A percentile compares a stretch with the other conserved stretches of the same genome.
These are phyloP conservation scores for Cheirogaleus medius DNA, from an alignment of 2,113 vertebrate species.

Conservation along the genomic window DNA sequence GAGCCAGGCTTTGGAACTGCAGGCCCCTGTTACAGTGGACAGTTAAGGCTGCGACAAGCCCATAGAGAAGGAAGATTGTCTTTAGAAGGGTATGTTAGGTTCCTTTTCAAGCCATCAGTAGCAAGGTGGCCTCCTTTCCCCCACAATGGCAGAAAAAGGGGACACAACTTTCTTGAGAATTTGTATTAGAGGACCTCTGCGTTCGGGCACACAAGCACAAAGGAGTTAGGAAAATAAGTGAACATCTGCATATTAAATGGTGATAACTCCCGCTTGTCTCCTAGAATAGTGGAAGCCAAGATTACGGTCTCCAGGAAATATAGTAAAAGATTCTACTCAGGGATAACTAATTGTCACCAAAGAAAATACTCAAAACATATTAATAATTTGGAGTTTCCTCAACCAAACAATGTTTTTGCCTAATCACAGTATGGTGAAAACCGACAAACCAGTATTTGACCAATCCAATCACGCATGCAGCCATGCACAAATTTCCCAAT, in stretches of 20 bases:
- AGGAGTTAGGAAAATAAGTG: not conserved
- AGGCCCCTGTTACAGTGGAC: too few species aligned
- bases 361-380: not conserved
- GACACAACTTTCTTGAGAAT: not conserved
- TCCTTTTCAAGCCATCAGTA: not conserved
- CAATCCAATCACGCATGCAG: fast-evolving
- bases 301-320: fast-evolving
- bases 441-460: not conserved
- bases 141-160: not conserved
- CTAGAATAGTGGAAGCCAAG: fast-evolving
- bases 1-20: not conserved
- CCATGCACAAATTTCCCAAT: not conserved
- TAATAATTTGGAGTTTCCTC: not conserved
- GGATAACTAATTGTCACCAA: not conserved
- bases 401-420: not conserved
- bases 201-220: not conserved
- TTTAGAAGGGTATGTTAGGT: not conserved
- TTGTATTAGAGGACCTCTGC: not conserved
- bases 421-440: not conserved
- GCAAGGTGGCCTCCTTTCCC: fast-evolving
- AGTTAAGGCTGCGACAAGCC: too few species aligned
- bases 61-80: not conserved
- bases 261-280: fast-evolving
- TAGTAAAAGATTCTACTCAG: fast-evolving
- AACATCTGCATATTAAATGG: too few species aligned